Conservation (phyloP, 2,888 invertebrate species). For the Drosophila kokeensis region DNA sequence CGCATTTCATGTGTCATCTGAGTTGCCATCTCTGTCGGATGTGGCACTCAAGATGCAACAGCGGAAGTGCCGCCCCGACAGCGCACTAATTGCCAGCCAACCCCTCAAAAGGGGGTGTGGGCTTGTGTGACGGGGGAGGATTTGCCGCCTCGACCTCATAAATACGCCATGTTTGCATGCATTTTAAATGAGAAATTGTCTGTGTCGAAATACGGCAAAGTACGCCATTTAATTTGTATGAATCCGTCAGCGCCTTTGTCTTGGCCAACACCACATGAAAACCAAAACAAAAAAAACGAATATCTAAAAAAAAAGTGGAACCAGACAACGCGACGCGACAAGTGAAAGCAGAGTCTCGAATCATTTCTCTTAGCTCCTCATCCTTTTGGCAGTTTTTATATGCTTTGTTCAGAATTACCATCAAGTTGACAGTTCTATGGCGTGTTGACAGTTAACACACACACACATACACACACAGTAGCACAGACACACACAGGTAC, state of each 20-base stretch:
- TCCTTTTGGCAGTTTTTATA: conserved; percentile 72
- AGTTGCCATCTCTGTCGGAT: conserved; percentile 51
- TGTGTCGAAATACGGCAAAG: conserved; percentile 56
- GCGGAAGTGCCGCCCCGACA: conserved; percentile 61
- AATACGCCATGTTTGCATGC: conserved; percentile 73
- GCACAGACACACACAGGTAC: conserved; percentile 23
- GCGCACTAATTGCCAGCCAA: conserved; percentile 65
- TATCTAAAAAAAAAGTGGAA: neutral
- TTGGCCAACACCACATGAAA: conserved; percentile 35
- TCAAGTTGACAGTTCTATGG: conserved; percentile 83
- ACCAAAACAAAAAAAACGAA: neutral
- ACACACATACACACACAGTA: conserved; percentile 57
- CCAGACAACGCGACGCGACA: conserved; percentile 60
- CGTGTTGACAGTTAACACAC: conserved; percentile 81
- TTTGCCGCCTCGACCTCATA: conserved; percentile 55
- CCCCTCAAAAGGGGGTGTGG: conserved; percentile 1
- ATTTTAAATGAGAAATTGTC: conserved; percentile 78
- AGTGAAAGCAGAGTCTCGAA: conserved; percentile 46
- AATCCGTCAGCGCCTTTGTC: conserved; percentile 80
- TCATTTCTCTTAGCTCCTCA: conserved; percentile 23
- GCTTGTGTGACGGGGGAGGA: neutral
- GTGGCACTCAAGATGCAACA: conserved; percentile 64
- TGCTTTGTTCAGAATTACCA: conserved; percentile 79
- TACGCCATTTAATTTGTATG: conserved; percentile 74
- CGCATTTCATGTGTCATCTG: conserved; percentile 22